Base-by-base conservation (phyloP, 2,888 invertebrate species). In the Gryllus longicercus region DNA sequence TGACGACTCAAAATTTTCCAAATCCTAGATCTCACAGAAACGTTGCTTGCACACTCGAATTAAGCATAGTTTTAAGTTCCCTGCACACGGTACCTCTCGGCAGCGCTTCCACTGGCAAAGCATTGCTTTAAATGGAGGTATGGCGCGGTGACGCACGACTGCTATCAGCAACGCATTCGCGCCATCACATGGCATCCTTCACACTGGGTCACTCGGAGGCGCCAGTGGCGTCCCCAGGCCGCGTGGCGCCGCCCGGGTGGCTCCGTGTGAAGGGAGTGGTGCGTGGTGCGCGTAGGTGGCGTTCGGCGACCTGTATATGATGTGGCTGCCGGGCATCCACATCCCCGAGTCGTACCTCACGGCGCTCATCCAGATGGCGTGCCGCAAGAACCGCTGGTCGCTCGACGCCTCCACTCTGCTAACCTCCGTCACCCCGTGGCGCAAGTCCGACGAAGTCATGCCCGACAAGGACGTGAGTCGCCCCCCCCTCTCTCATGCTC, bases 331-430 rank as follows among this genome's bases (percentile, higher is more conserved):
- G 0, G 97, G 97, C 0, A 89, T 97, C 76, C 96, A 96, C 85
- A 93, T 96, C 84, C 97, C 97, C 0, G 95, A 97, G 90, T 95
- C 97, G 80, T 97, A 96, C 87, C 89, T 97, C 82, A 95, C 95
- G 18, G 97, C 97, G 63, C 90, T 97, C 84, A 92, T 96, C n/a
- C 97, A 97, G 90, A 93, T 95, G 84, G 94, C 96, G 78, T 97
- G 97, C 86, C 92, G 96, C 51, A 92, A 93, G 84, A 94, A 95
- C 87, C 93, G 93, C 85, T 97, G 97, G 97, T 95, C 96, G 1
- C 89, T 97, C 82, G 97, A 97, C 88, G 92, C 93, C 85, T 95
- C 95, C 80, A 94, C 95, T 21, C 91, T 95, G 83, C 96, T 93
- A 87, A 96, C 97, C 2, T 88, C 89, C 82, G 94, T 95, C 83